These are phyloP conservation scores for Hyposmocoma kahamanoa DNA, from an alignment of 1,140 invertebrate genomes.

Conservation along the genomic window DNA sequence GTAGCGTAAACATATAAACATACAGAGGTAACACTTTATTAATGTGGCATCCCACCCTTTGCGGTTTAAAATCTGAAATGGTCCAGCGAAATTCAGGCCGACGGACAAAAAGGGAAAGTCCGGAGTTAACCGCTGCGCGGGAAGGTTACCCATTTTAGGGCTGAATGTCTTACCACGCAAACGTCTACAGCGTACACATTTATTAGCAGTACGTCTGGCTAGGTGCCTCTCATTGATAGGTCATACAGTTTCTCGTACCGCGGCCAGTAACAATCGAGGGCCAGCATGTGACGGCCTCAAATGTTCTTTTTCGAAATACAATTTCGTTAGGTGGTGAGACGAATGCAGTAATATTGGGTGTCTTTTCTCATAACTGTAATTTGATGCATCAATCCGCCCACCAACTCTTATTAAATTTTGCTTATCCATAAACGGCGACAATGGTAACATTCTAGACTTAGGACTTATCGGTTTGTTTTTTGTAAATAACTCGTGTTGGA, in stretches of 20 bases:
- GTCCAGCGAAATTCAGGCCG: neutral
- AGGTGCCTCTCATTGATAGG: conserved; percentile 22
- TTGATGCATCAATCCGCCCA: conserved; percentile 33
- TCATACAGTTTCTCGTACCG: conserved; percentile 26
- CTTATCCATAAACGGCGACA: conserved; percentile 14
- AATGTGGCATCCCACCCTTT: neutral
- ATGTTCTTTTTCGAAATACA: conserved; percentile 40
- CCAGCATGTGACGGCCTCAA: conserved; percentile 33
- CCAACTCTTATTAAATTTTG: conserved; percentile 42
- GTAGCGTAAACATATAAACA: neutral
- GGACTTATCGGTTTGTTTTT: conserved; percentile 1
- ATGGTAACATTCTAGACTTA: conserved; percentile 6
- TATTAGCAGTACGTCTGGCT: conserved; percentile 17
- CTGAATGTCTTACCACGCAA: neutral
- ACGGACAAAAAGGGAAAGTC: neutral
- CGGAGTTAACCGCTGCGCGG: neutral
- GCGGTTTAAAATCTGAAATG: neutral
- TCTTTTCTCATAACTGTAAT: conserved; percentile 30
- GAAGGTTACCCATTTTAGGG: neutral
- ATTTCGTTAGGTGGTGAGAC: conserved; percentile 28
- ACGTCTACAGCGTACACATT: conserved; percentile 31
- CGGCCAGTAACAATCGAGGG: conserved; percentile 24
- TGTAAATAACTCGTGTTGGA: neutral
- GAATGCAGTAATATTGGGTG: conserved; percentile 52
- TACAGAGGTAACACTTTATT: neutral